A percentile compares a stretch with the other conserved stretches of the same genome.
Conservation (phyloP, 1,140 invertebrate species). For the Lamellibrachia luymesi region DNA sequence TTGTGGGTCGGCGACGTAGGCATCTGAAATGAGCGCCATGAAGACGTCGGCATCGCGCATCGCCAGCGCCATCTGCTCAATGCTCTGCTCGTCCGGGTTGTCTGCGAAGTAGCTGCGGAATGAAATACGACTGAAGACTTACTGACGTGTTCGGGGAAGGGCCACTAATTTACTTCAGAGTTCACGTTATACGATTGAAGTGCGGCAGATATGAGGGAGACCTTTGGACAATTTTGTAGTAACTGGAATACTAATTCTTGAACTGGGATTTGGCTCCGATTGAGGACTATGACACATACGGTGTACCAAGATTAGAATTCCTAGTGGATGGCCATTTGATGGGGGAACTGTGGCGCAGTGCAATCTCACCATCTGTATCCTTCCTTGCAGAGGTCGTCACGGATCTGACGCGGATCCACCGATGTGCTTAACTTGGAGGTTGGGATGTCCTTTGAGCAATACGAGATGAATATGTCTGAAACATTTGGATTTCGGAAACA, state of each 20-base stretch:
- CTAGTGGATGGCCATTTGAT: too few relatives aligned
- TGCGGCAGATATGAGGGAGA: too few relatives aligned
- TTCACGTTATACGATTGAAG: too few relatives aligned
- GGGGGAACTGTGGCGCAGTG: not conserved
- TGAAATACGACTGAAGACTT: not conserved
- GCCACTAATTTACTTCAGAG: too few relatives aligned
- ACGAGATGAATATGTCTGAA: slow-evolving; percentile 6
- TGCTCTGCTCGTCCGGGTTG: not conserved
- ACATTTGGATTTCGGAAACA: not conserved
- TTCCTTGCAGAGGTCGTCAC: not conserved
- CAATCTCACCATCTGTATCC: not conserved
- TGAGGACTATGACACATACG: too few relatives aligned
- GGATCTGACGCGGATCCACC: slow-evolving; percentile 2
- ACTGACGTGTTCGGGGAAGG: not conserved
- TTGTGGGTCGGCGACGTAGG: slow-evolving; percentile 6
- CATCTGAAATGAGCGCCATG: slow-evolving; percentile 23
- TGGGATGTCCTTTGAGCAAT: slow-evolving; percentile 11
- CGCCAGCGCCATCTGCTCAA: slow-evolving; percentile 17
- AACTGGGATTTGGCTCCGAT: too few relatives aligned
- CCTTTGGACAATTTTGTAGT: too few relatives aligned
- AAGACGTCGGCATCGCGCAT: slow-evolving; percentile 29
- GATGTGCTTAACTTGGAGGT: not conserved
- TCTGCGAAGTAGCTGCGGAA: slow-evolving; percentile 39
- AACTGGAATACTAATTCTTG: too few relatives aligned
- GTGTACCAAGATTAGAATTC: too few relatives aligned